A percentile compares a stretch with the other conserved stretches of the same genome.
Evolutionary conservation across 2,888 invertebrate species (phyloP).

Genomic region (Troides aeacus): DNA sequence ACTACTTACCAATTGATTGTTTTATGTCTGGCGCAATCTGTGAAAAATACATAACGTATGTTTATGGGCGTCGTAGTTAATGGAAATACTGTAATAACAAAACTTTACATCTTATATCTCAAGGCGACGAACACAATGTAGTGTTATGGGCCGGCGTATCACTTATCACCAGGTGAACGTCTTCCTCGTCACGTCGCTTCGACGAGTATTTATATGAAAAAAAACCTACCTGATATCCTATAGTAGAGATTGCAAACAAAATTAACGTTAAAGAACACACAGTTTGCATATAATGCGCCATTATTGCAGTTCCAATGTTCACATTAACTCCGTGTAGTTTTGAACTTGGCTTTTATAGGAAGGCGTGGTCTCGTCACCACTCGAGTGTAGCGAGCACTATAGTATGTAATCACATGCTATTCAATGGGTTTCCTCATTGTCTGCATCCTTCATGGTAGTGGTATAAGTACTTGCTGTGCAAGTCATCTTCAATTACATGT

Average conservation of each 20-base stretch:
- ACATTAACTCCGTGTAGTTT: slow-evolving; percentile 65
- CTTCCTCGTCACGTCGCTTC: too few species aligned
- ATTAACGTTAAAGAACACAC: slow-evolving; percentile 38
- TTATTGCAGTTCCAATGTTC: slow-evolving; percentile 50
- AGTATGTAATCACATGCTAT: slow-evolving; percentile 52
- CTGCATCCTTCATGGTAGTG: slow-evolving; percentile 28
- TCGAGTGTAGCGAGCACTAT: slow-evolving; percentile 60
- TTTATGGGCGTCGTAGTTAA: background rate
- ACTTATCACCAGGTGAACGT: too few species aligned
- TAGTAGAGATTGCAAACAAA: slow-evolving; percentile 41
- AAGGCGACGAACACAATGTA: too few species aligned
- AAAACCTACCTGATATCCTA: slow-evolving; percentile 51
- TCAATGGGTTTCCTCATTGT: slow-evolving; percentile 41
- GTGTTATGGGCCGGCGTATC: too few species aligned
- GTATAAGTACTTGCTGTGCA: slow-evolving; percentile 17
- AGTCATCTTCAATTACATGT: slow-evolving; percentile 32
- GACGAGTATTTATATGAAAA: background rate
- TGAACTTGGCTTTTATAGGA: slow-evolving; percentile 75
- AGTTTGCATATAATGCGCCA: slow-evolving; percentile 47
- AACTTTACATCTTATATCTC: too few species aligned
- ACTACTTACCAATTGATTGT: slow-evolving; percentile 40
- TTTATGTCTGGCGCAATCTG: slow-evolving; percentile 45
- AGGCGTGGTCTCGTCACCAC: slow-evolving; percentile 64
- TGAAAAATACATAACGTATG: slow-evolving; percentile 30
- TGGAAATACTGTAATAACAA: too few species aligned